These are phyloP conservation scores for Globodera ellingtonae DNA, from an alignment of 1,140 invertebrate species.

Conservation along the genomic window DNA sequence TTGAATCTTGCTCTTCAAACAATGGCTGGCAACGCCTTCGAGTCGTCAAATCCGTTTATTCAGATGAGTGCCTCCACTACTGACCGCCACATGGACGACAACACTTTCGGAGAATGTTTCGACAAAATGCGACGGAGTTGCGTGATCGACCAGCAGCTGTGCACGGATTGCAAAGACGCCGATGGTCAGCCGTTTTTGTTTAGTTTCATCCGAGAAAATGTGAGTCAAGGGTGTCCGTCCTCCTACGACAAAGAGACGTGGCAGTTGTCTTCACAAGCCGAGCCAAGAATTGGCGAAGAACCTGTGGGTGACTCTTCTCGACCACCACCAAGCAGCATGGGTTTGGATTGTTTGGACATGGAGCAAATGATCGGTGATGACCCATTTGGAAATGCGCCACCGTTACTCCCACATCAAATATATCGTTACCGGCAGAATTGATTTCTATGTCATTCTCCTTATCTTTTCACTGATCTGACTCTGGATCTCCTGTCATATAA, in stretches of 20 bases:
- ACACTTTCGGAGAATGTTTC: constrained; percentile 54
- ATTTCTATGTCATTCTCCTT: background rate
- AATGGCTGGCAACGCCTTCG: constrained; percentile 21
- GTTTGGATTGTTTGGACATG: constrained; percentile 16
- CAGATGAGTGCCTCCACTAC: constrained; percentile 9
- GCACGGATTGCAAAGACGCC: background rate
- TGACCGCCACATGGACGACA: constrained; percentile 49
- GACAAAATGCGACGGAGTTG: constrained; percentile 49
- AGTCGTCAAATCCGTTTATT: constrained; percentile 57
- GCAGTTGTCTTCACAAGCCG: too few species aligned
- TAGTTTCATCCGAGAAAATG: too few species aligned
- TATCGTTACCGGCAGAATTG: constrained; percentile 1
- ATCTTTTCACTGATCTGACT: background rate
- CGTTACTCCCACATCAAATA: constrained; percentile 41
- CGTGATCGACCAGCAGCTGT: background rate
- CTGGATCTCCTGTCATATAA: background rate
- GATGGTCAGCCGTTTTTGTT: background rate
- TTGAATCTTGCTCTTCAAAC: constrained; percentile 32
- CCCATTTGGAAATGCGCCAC: constrained; percentile 37
- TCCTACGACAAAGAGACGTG: too few species aligned
- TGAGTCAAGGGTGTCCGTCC: too few species aligned
- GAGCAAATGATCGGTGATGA: constrained; percentile 45
- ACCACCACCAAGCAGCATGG: too few species aligned
- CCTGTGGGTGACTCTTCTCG: too few species aligned
- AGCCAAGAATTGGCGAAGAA: too few species aligned